phyloP scores from a whole-genome alignment of 2,797 vertebrate genomes.

The Danio kyathit region DNA sequence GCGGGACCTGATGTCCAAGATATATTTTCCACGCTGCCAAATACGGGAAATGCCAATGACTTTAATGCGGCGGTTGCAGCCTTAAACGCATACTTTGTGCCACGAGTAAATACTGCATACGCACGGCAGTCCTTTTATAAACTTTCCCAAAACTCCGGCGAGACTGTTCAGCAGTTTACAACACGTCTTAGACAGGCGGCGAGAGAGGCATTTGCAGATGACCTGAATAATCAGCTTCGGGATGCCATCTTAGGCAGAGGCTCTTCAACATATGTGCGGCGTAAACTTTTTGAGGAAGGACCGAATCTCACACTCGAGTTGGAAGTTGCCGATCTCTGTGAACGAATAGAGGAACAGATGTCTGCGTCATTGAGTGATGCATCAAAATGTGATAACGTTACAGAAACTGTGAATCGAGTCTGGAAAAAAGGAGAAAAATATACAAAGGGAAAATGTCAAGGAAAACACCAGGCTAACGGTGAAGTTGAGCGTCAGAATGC shows the following conservation, averaged over 20 bases:
- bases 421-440: background rate
- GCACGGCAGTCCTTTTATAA: too few relatives aligned
- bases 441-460: background rate
- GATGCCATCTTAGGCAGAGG: background rate
- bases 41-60: too few relatives aligned
- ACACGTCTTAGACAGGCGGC: background rate
- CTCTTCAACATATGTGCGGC: background rate
- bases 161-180: too few relatives aligned
- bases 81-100: too few relatives aligned
- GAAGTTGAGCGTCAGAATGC: conserved; percentile 39
- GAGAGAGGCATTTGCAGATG: background rate
- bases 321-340: conserved; percentile 3
- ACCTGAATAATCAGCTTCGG: background rate
- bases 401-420: background rate
- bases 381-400: background rate
- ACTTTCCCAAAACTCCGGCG: too few relatives aligned
- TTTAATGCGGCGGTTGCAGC: too few relatives aligned
- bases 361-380: background rate
- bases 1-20: too few relatives aligned
- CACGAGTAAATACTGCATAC: too few relatives aligned
- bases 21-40: too few relatives aligned
- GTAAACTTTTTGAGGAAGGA: background rate
- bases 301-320: background rate
- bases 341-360: too few relatives aligned
- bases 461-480: background rate